Evolutionary conservation across 2,888 invertebrate species (phyloP).

Genomic region (Drosophila kambysellisi): DNA sequence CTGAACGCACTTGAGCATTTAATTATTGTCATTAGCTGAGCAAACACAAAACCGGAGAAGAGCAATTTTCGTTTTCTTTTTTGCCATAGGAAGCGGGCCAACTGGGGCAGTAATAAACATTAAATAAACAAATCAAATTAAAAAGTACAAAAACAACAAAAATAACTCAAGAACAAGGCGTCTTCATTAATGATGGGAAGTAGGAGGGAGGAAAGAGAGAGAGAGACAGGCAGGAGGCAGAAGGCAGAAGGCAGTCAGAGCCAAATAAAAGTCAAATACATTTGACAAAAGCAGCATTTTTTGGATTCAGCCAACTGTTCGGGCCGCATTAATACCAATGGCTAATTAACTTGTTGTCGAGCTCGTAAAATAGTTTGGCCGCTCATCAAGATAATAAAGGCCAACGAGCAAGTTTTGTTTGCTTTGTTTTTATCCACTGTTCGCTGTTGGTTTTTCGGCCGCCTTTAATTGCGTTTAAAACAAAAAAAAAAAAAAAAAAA

Average conservation of each 20-base stretch:
- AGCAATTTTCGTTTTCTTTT: slow-evolving; percentile 18
- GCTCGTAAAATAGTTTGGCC: slow-evolving; percentile 79
- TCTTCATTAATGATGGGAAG: slow-evolving; percentile 70
- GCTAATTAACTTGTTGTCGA: slow-evolving; percentile 81
- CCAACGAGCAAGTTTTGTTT: slow-evolving; percentile 45
- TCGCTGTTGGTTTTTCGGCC: slow-evolving; percentile 32
- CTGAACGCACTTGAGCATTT: slow-evolving; percentile 59
- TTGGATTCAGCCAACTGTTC: slow-evolving; percentile 65
- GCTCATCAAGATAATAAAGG: slow-evolving; percentile 75
- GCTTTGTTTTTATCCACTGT: slow-evolving; percentile 44
- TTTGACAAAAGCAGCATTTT: slow-evolving; percentile 72
- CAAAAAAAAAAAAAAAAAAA: neutral
- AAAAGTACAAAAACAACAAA: slow-evolving; percentile 28
- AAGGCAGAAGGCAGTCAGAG: slow-evolving; percentile 3
- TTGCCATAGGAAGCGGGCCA: slow-evolving; percentile 15
- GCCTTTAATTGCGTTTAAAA: slow-evolving; percentile 55
- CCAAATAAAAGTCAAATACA: slow-evolving; percentile 52
- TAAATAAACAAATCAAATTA: slow-evolving; percentile 61
- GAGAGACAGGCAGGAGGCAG: slow-evolving; percentile 1
- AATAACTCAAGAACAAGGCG: slow-evolving; percentile 30
- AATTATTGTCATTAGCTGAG: slow-evolving; percentile 71
- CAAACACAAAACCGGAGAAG: slow-evolving; percentile 38
- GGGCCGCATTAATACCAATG: slow-evolving; percentile 68
- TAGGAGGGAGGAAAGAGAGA: slow-evolving; percentile 10
- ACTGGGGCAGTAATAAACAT: slow-evolving; percentile 61